phyloP scores from a whole-genome alignment of 1,140 invertebrate genomes.

The Ericerus pela region DNA sequence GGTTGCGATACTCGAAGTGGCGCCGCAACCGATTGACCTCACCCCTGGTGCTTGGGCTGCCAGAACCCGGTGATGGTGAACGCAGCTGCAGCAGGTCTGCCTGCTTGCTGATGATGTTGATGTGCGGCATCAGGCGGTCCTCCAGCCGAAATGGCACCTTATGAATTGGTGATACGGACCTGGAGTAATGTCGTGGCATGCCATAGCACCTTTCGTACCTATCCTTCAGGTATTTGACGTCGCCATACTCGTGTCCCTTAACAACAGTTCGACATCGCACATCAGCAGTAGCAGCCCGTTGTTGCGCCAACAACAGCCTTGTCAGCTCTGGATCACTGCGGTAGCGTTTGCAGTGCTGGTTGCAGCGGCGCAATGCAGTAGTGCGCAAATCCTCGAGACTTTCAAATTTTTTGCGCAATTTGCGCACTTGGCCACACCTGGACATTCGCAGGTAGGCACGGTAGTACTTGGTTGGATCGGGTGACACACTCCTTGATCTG shows the following conservation, averaged over 20 bases:
- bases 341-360: constrained; percentile 34
- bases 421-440: constrained; percentile 55
- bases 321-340: constrained; percentile 61
- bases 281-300: constrained; percentile 32
- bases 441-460: constrained; percentile 50
- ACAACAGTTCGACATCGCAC: constrained; percentile 32
- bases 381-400: constrained; percentile 35
- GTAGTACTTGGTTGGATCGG: constrained; percentile 50
- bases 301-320: constrained; percentile 37
- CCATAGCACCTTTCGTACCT: constrained; percentile 39
- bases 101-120: constrained; percentile 72
- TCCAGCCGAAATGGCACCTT: constrained; percentile 45
- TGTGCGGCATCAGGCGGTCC: constrained; percentile 67
- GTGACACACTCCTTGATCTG: constrained; percentile 34
- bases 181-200: constrained; percentile 31
- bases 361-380: neutral
- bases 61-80: constrained; percentile 22
- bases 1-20: constrained; percentile 42
- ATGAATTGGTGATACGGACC: constrained; percentile 42
- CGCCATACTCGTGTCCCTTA: constrained; percentile 39
- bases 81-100: constrained; percentile 43
- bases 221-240: constrained; percentile 42
- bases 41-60: constrained; percentile 27
- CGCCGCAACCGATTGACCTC: constrained; percentile 49
- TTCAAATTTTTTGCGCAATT: constrained; percentile 58